Evolutionary conservation across 1,140 invertebrate genomes (phyloP).

Genomic region (Aleiodes sp.): DNA sequence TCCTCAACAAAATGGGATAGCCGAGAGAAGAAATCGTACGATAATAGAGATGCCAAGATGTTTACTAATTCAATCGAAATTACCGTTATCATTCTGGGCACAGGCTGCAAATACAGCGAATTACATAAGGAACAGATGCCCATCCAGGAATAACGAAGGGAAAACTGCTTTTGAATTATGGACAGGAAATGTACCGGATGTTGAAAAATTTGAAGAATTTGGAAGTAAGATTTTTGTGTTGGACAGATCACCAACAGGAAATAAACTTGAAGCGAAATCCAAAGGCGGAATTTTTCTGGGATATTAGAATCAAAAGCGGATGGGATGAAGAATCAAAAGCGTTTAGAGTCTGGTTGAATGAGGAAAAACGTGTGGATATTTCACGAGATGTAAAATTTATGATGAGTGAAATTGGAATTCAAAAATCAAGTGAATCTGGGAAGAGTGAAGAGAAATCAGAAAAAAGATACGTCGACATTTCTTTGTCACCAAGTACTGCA

Average conservation of each 20-base stretch:
- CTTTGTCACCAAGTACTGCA: neutral
- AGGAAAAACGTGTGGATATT: conserved; percentile 24
- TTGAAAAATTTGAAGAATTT: conserved; percentile 34
- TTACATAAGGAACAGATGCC: conserved; percentile 40
- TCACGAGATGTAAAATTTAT: conserved; percentile 31
- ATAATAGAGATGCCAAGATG: conserved; percentile 49
- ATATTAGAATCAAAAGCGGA: too few relatives aligned
- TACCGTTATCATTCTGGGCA: conserved; percentile 41
- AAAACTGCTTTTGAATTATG: conserved; percentile 39
- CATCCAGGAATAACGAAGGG: conserved; percentile 20
- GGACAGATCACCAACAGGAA: conserved; percentile 2
- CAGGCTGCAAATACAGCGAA: conserved; percentile 37
- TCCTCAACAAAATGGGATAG: conserved; percentile 31
- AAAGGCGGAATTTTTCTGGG: conserved; percentile 40
- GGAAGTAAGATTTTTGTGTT: conserved; percentile 28
- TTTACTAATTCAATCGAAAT: conserved; percentile 46
- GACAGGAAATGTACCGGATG: conserved; percentile 30
- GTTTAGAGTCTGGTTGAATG: conserved; percentile 28
- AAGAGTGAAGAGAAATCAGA: neutral
- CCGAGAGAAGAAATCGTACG: conserved; percentile 40
- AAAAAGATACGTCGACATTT: neutral
- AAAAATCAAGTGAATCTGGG: neutral
- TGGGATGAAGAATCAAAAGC: conserved; percentile 30
- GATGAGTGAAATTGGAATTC: neutral
- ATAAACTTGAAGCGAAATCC: conserved; percentile 34